phyloP scores from a whole-genome alignment of 2,113 vertebrate genomes.

The Mixornis gularis region DNA sequence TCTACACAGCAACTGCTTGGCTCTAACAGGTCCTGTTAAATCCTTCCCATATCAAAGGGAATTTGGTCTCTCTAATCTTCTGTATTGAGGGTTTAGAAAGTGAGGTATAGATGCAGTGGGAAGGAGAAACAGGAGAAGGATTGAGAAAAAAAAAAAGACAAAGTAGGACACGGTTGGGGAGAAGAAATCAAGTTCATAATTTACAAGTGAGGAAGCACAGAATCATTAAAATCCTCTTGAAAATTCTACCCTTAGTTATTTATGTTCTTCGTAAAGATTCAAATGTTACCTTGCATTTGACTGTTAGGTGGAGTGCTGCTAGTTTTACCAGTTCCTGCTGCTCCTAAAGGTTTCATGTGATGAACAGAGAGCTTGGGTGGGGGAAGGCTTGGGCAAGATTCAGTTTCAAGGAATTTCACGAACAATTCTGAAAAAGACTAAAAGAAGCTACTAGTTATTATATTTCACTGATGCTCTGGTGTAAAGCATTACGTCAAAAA shows the following conservation, averaged over 20 bases:
- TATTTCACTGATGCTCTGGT: background rate
- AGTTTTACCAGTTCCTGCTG: slow-evolving; percentile 66
- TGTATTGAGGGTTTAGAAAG: background rate
- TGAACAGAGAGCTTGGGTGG: slow-evolving; percentile 82
- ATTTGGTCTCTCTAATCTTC: background rate
- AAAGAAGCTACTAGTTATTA: slow-evolving; percentile 4
- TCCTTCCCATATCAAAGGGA: background rate
- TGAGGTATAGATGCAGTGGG: background rate
- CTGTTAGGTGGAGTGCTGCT: background rate
- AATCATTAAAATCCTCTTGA: background rate
- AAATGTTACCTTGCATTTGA: slow-evolving; percentile 71
- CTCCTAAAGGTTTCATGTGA: slow-evolving; percentile 81
- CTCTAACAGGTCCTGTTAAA: background rate
- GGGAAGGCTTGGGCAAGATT: slow-evolving; percentile 85
- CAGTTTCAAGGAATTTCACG: slow-evolving; percentile 93
- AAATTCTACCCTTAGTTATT: background rate
- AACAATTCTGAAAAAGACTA: slow-evolving; percentile 98
- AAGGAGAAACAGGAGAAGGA: background rate
- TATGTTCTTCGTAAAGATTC: background rate
- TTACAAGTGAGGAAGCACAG: background rate
- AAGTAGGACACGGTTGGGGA: background rate
- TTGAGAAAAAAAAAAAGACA: background rate
- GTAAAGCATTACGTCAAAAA: background rate
- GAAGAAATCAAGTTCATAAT: background rate
- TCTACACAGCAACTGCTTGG: background rate